A percentile compares a stretch with the other conserved stretches of the same genome.
Evolutionary conservation across 1,140 invertebrate species (phyloP).

Genomic region (Drosophila bocqueti): DNA sequence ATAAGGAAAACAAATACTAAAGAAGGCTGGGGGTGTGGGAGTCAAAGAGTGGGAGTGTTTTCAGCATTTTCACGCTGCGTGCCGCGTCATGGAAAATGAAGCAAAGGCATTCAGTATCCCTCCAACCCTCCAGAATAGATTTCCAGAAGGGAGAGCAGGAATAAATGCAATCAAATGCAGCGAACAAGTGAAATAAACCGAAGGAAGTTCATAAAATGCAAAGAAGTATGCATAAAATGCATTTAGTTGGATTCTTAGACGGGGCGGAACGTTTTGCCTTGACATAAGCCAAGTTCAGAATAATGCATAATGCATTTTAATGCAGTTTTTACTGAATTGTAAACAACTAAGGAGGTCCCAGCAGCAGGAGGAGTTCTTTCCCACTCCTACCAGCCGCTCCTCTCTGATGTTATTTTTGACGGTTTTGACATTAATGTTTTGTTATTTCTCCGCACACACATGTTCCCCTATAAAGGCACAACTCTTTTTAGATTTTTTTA

Average conservation of each 20-base stretch:
- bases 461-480: constrained; percentile 64
- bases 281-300: constrained; percentile 45
- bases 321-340: constrained; percentile 61
- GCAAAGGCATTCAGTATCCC: constrained; percentile 15
- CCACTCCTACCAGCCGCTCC: constrained; percentile 6
- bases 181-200: constrained; percentile 47
- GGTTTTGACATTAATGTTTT: constrained; percentile 82
- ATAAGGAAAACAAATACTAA: constrained; percentile 51
- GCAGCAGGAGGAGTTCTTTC: constrained; percentile 12
- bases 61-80: constrained; percentile 50
- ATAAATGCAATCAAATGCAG: constrained; percentile 24
- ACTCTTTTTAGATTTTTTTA: constrained; percentile 55
- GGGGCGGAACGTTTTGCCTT: constrained; percentile 2
- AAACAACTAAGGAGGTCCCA: constrained; percentile 71
- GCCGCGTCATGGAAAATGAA: constrained; percentile 46
- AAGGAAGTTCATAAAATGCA: constrained; percentile 50
- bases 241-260: constrained; percentile 22
- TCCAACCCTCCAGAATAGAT: background rate
- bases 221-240: constrained; percentile 22
- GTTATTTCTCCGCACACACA: constrained; percentile 64
- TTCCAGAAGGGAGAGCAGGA: constrained; percentile 14
- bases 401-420: constrained; percentile 67
- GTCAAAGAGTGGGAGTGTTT: constrained; percentile 25
- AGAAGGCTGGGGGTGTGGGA: background rate
- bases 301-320: constrained; percentile 72